Conservation (phyloP, 2,888 invertebrate genomes). For the Brachylomia viminalis region DNA sequence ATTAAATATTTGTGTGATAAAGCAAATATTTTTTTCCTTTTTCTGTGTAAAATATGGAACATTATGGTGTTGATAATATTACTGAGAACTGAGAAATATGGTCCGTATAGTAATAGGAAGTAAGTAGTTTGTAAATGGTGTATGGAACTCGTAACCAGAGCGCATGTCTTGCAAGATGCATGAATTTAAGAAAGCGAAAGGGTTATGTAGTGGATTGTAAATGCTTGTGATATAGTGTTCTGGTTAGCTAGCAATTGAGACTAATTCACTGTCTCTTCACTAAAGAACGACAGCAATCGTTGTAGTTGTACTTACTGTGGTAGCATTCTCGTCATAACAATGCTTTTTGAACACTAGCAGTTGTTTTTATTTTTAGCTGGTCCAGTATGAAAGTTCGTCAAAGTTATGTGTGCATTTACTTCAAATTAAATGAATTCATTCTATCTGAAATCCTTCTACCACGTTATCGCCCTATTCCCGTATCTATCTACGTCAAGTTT, state of each 20-base stretch:
- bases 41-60: slow-evolving; percentile 2
- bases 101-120: background rate
- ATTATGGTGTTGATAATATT: background rate
- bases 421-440: background rate
- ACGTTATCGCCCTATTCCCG: slow-evolving; percentile 46
- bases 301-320: background rate
- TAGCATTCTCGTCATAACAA: background rate
- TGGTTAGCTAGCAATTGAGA: background rate
- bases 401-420: background rate
- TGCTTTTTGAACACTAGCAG: background rate
- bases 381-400: background rate
- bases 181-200: slow-evolving; percentile 17
- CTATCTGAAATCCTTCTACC: background rate
- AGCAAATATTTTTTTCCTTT: slow-evolving; percentile 15
- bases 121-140: background rate
- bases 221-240: background rate
- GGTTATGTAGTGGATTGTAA: background rate
- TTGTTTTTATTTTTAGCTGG: too few species aligned
- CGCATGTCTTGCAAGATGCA: slow-evolving; percentile 16
- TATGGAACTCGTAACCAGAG: background rate
- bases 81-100: background rate
- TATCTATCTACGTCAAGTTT: slow-evolving; percentile 58
- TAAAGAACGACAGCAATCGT: background rate
- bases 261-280: background rate
- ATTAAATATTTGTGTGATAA: slow-evolving; percentile 25